A percentile compares a stretch with the other conserved stretches of the same genome.
Conservation (phyloP, 2,113 vertebrate species). For the Labeo catla region DNA sequence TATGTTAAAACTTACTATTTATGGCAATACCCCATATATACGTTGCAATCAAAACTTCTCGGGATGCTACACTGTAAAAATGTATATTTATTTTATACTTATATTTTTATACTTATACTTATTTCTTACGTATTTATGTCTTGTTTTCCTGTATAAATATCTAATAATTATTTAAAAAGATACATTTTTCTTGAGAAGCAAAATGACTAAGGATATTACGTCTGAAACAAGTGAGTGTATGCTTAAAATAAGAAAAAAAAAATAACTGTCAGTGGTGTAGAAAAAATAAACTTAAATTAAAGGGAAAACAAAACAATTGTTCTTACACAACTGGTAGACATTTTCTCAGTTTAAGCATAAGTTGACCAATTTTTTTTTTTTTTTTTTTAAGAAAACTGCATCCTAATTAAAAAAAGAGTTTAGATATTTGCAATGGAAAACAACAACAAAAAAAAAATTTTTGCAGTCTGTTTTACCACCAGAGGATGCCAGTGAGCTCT, state of each 20-base stretch:
- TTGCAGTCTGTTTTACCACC: conserved; percentile 3
- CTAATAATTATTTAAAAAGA: neutral
- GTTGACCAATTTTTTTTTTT: too few relatives aligned
- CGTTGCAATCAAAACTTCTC: neutral
- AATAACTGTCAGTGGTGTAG: neutral
- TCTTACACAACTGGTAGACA: neutral
- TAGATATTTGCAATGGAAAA: too few relatives aligned
- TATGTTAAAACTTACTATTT: neutral
- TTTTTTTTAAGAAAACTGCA: too few relatives aligned
- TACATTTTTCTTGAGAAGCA: neutral
- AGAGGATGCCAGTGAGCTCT: neutral
- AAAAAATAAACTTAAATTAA: neutral
- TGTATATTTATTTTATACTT: too few relatives aligned
- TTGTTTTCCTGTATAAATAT: neutral
- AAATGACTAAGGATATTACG: neutral
- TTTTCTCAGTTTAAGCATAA: neutral
- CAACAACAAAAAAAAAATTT: too few relatives aligned
- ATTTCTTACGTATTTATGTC: neutral
- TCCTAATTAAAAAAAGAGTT: too few relatives aligned
- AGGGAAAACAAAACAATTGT: neutral
- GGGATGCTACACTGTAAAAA: too few relatives aligned
- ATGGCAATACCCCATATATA: neutral
- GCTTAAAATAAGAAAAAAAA: neutral
- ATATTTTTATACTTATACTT: too few relatives aligned
- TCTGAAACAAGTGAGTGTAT: neutral